A percentile compares a stretch with the other conserved stretches of the same genome.
Conservation (phyloP, 2,113 vertebrate genomes). For the Chauna torquata region DNA sequence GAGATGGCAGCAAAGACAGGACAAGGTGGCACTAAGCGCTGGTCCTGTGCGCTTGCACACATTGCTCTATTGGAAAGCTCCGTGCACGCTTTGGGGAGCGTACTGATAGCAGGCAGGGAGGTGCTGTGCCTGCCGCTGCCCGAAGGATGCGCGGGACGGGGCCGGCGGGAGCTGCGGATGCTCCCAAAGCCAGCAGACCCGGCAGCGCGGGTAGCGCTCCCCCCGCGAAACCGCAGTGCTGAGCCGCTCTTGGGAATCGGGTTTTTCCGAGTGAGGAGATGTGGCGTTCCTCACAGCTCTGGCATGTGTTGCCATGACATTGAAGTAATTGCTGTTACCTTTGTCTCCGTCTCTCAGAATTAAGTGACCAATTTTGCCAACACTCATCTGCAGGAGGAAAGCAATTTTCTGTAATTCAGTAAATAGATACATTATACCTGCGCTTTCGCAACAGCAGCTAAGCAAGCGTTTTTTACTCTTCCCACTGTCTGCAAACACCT, state of each 20-base stretch:
- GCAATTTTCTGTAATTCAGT: constrained; percentile 8
- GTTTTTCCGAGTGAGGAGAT: neutral
- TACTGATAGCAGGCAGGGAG: neutral
- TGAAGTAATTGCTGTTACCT: neutral
- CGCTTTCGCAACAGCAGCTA: rapidly evolving
- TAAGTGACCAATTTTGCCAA: constrained; percentile 30
- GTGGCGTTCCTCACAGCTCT: neutral
- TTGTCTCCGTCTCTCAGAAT: neutral
- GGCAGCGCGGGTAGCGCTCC: neutral
- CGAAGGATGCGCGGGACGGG: rapidly evolving
- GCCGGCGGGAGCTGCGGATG: neutral
- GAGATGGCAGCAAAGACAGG: neutral
- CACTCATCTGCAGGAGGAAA: neutral
- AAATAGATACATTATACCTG: neutral
- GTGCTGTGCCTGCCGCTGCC: neutral
- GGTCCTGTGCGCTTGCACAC: neutral
- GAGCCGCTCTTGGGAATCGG: neutral
- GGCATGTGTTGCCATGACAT: constrained; percentile 27
- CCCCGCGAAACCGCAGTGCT: neutral
- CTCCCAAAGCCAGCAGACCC: neutral
- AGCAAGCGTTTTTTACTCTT: neutral
- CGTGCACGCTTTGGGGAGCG: rapidly evolving
- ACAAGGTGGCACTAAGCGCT: neutral
- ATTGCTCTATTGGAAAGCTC: neutral
- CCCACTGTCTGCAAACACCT: neutral